Percentiles rank a stretch among this genome's conserved stretches.
phyloP scores from a whole-genome alignment of 2,113 vertebrate species.

The Microcebus tavaratra region DNA sequence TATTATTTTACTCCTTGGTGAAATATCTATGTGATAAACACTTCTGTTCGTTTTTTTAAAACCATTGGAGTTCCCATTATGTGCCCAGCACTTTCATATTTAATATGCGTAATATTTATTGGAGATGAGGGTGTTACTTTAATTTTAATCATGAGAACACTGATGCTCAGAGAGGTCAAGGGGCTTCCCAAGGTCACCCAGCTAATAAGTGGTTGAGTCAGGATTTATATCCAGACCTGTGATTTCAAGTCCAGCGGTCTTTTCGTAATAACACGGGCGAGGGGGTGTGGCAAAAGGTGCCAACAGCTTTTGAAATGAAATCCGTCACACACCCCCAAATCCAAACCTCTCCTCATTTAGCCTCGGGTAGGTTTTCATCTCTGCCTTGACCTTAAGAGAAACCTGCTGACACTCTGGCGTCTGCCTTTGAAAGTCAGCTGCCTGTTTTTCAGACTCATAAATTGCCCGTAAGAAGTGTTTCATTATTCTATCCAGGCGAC shows the following conservation, averaged over 20 bases:
- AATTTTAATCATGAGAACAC: neutral
- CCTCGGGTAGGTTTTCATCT: constrained; percentile 5
- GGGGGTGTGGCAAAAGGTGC: neutral
- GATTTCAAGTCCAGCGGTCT: neutral
- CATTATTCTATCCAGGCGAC: constrained; percentile 83
- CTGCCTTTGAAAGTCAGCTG: constrained; percentile 79
- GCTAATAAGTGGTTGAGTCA: neutral
- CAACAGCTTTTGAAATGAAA: constrained; percentile 49
- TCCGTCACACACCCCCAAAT: neutral
- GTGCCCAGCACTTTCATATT: neutral
- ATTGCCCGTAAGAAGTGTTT: constrained; percentile 85
- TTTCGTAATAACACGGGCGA: neutral
- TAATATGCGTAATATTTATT: neutral
- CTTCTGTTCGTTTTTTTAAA: neutral
- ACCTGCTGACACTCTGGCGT: constrained; percentile 39
- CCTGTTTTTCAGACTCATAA: constrained; percentile 82
- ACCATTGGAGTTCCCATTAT: neutral
- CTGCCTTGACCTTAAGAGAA: constrained; percentile 55
- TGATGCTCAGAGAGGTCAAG: neutral
- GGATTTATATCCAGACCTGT: neutral
- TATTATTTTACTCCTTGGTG: neutral
- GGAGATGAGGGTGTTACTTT: neutral
- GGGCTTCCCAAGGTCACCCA: neutral
- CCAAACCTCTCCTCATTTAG: neutral
- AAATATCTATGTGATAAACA: neutral